Base-by-base conservation (phyloP, 2,113 vertebrate species). In the Microcebus tavaratra region DNA sequence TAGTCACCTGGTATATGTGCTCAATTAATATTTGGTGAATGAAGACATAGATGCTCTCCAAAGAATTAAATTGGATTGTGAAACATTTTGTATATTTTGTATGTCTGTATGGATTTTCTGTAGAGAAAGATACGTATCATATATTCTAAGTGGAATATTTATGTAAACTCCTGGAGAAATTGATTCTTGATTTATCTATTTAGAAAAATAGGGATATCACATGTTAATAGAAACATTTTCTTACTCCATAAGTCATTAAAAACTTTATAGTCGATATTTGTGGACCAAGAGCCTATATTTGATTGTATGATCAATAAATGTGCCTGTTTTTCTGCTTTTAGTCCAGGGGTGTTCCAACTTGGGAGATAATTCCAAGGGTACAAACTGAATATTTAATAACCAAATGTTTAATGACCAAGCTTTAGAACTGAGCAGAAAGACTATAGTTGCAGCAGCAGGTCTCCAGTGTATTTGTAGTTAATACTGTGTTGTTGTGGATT, bases 371-470 rank as follows among this genome's bases (percentile, higher is more conserved):
- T 90, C 81, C 61, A 95, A 96, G 81, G 68, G 75, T 80, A 95
- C 59, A 48, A 39, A 29, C 65, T 94, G 72, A 95, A 90, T 97
- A 94, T 91, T 96, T 97, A 97, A 76, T 97, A 86, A 76, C 72
- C 39, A 53, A 45, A 79, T 94, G 91, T 96, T 92, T 96, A 91
- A 59, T 96, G 83, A 67, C 73, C 70, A 76, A 36, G 85, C 34
- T 72, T 93, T 90, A 80, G 79, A 94, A 55, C 31, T 55, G 70
- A 95, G 55, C 94, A 68, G 70, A 78, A 81, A 86, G 91, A 42
- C 75, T 73, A n/a, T 36, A 68, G 86, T 59, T 90, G 75, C 45
- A 67, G 82, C 36, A 87, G 63, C 5, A 68, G 86, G 59, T 50
- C 89, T 92, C 95, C 53, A 6, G 85, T 82, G 68, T 85, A 61